Percentiles rank a stretch among this genome's conserved stretches.
phyloP scores from a whole-genome alignment of 2,797 vertebrate genomes.

The Enteromius paludinosus region DNA sequence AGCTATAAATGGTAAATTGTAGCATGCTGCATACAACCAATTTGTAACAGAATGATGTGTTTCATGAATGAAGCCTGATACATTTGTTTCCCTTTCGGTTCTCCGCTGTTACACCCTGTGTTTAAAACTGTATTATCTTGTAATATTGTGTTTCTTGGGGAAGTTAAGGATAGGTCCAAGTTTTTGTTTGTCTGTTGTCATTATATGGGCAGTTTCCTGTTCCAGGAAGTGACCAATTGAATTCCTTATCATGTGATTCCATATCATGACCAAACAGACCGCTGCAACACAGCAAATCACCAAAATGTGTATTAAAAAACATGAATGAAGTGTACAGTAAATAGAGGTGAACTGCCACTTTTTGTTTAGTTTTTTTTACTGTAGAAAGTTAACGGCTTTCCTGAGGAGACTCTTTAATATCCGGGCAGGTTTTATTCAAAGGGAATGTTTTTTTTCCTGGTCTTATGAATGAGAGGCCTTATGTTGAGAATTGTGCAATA shows the following conservation, averaged over 20 bases:
- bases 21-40: not conserved
- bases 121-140: slow-evolving; percentile 57
- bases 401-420: slow-evolving; percentile 56
- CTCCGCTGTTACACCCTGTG: slow-evolving; percentile 11
- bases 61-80: slow-evolving; percentile 6
- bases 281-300: slow-evolving; percentile 36
- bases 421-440: slow-evolving; percentile 37
- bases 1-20: not conserved
- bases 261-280: slow-evolving; percentile 52
- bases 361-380: slow-evolving; percentile 25
- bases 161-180: slow-evolving; percentile 4
- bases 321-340: slow-evolving; percentile 51
- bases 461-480: slow-evolving; percentile 75
- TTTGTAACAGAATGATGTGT: not conserved
- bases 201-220: slow-evolving; percentile 12
- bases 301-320: slow-evolving; percentile 40
- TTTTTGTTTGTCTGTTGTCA: not conserved
- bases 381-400: slow-evolving; percentile 59
- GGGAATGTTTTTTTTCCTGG: slow-evolving; percentile 45
- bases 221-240: slow-evolving; percentile 43
- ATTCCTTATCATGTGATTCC: slow-evolving; percentile 29
- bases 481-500: slow-evolving; percentile 81
- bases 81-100: slow-evolving; percentile 33
- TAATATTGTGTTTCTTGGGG: slow-evolving; percentile 53
- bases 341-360: slow-evolving; percentile 24